These are phyloP conservation scores for Characodon lateralis DNA, from an alignment of 2,797 vertebrate genomes.

Conservation along the genomic window DNA sequence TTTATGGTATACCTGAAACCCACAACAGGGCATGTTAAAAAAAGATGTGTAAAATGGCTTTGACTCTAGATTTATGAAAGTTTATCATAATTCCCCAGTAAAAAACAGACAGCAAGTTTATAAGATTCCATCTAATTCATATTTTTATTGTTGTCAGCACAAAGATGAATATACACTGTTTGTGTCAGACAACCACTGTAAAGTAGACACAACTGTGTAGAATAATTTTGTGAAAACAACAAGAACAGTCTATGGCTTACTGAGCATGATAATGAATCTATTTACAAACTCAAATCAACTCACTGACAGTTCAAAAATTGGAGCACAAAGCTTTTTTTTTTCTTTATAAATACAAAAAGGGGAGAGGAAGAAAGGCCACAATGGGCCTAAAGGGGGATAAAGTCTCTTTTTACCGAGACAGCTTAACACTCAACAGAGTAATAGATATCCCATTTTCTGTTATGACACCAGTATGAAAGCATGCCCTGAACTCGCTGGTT, in stretches of 20 bases:
- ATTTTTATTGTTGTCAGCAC: conserved; percentile 81
- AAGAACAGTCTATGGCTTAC: conserved; percentile 81
- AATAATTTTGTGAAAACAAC: conserved; percentile 76
- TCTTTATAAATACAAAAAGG: conserved; percentile 81
- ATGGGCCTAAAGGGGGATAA: conserved; percentile 72
- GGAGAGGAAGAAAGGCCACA: conserved; percentile 61
- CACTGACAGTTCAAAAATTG: conserved; percentile 70
- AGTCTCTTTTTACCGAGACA: conserved; percentile 84
- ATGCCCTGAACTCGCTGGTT: conserved; percentile 72
- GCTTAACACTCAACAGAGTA: conserved; percentile 84
- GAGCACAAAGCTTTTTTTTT: conserved; percentile 72
- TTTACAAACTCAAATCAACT: conserved; percentile 75
- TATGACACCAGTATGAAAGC: conserved; percentile 81
- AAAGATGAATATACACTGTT: conserved; percentile 71
- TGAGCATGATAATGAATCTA: conserved; percentile 73
- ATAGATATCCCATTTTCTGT: conserved; percentile 75
- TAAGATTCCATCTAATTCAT: conserved; percentile 65
- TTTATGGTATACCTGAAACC: too few species aligned
- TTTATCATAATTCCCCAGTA: background rate
- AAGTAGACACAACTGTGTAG: conserved; percentile 72
- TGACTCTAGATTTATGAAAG: background rate
- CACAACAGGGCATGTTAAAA: too few species aligned
- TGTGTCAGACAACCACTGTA: conserved; percentile 63
- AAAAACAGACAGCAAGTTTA: conserved; percentile 21
- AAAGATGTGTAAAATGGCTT: background rate